phyloP scores from a whole-genome alignment of 2,888 invertebrate species.

The Polietes domitor region DNA sequence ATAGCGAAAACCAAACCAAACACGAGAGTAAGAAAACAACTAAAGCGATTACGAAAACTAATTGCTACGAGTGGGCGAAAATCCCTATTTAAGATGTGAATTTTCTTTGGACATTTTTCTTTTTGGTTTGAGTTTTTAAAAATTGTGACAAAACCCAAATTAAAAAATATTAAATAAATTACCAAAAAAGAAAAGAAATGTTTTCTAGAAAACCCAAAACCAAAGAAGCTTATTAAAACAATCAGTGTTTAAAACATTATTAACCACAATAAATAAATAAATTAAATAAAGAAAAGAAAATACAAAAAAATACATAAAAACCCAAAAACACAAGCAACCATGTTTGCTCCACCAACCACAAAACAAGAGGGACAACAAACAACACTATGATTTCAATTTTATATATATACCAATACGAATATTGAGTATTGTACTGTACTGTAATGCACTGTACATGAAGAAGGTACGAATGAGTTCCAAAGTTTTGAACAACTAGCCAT shows the following conservation, averaged over 20 bases:
- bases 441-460: neutral
- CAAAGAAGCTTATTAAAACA: conserved; percentile 80
- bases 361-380: conserved; percentile 6
- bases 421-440: too few relatives aligned
- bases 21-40: conserved; percentile 6
- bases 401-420: too few relatives aligned
- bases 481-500: neutral
- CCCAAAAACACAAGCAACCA: conserved; percentile 27
- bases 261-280: conserved; percentile 45
- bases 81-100: neutral
- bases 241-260: conserved; percentile 77
- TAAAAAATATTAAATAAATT: conserved; percentile 31
- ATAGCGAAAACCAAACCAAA: neutral
- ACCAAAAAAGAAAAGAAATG: conserved; percentile 27
- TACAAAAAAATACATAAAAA: conserved; percentile 25
- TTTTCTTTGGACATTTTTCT: neutral
- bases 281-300: conserved; percentile 39
- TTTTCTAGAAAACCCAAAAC: conserved; percentile 69
- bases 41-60: neutral
- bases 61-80: neutral
- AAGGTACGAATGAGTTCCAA: conserved; percentile 16
- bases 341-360: conserved; percentile 26
- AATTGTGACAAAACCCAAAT: neutral
- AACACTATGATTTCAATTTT: conserved; percentile 17
- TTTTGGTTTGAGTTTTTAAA: neutral